Evolutionary conservation across 2,113 vertebrate species (phyloP).

Genomic region (Phoxinus phoxinus): DNA sequence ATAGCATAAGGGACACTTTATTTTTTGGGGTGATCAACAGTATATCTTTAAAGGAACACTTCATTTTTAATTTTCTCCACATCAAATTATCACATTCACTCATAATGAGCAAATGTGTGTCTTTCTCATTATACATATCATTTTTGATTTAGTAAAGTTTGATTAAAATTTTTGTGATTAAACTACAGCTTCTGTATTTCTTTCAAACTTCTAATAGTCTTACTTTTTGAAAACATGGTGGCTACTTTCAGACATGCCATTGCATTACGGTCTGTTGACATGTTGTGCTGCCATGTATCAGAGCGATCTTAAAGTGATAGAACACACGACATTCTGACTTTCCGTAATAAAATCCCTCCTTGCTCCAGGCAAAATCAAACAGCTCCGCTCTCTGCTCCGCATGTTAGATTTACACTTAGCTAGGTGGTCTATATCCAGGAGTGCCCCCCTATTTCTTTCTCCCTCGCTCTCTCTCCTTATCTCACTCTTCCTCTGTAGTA

Average conservation of each 20-base stretch:
- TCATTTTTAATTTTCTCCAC: not conserved
- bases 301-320: not conserved
- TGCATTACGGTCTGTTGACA: not conserved
- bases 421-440: not conserved
- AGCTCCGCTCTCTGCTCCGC: not conserved
- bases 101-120: not conserved
- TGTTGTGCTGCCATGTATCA: not conserved
- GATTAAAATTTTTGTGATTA: not conserved
- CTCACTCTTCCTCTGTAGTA: constrained; percentile 39
- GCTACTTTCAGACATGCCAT: not conserved
- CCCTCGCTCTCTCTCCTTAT: not conserved
- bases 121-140: not conserved
- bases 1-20: too few species aligned
- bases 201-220: not conserved
- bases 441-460: not conserved
- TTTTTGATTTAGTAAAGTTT: not conserved
- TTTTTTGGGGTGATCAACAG: not conserved
- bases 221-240: not conserved
- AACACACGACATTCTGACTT: constrained; percentile 4
- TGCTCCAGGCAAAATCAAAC: constrained; percentile 16
- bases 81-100: not conserved
- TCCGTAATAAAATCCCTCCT: not conserved
- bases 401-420: constrained; percentile 35
- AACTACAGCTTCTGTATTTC: not conserved
- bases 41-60: not conserved